phyloP scores from a whole-genome alignment of 1,140 invertebrate genomes.

The Globodera rostochiensis region DNA sequence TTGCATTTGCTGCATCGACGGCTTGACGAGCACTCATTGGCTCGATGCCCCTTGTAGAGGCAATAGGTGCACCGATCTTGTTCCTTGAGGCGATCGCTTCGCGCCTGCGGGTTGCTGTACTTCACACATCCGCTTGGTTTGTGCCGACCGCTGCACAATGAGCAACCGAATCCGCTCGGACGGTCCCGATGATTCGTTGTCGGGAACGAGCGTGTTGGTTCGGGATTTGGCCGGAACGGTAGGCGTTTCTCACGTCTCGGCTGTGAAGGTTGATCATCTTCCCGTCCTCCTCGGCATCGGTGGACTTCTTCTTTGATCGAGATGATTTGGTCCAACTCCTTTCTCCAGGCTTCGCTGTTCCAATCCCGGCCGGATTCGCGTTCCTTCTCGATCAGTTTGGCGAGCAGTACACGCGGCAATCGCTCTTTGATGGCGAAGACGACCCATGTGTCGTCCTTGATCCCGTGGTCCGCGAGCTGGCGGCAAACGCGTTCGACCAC shows the following conservation, averaged over 20 bases:
- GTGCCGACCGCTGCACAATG: not conserved
- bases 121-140: not conserved
- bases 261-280: not conserved
- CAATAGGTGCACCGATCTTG: not conserved
- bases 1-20: not conserved
- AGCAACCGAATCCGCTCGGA: not conserved
- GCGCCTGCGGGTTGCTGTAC: not conserved
- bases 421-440: too few relatives aligned
- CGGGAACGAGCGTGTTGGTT: conserved; percentile 6
- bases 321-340: not conserved
- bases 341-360: not conserved
- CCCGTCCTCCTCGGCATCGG: not conserved
- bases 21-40: not conserved
- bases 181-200: not conserved
- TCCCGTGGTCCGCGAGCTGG: too few relatives aligned
- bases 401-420: not conserved
- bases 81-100: not conserved
- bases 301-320: conserved; percentile 1
- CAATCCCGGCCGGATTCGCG: not conserved
- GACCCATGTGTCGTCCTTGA: too few relatives aligned
- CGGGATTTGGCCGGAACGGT: not conserved
- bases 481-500: too few relatives aligned
- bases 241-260: not conserved
- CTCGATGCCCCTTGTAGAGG: not conserved
- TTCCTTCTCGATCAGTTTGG: not conserved